These are phyloP conservation scores for Rhabdomys pumilio DNA, from an alignment of 2,797 vertebrate genomes.

Conservation along the genomic window DNA sequence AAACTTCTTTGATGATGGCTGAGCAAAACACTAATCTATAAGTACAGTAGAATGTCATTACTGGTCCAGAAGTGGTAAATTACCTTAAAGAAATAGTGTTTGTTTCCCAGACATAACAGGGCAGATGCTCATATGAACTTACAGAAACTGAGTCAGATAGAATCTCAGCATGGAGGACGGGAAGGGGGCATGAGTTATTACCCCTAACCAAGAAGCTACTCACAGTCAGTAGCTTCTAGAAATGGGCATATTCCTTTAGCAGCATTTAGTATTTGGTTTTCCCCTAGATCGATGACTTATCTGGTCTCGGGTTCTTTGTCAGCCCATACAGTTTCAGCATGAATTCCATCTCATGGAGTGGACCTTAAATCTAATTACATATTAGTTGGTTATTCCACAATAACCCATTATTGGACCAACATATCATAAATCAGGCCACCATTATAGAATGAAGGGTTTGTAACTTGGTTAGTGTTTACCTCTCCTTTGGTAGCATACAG, in stretches of 20 bases:
- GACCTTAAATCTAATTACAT: background rate
- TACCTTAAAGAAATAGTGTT: background rate
- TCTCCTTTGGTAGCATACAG: background rate
- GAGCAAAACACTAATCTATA: too few species aligned
- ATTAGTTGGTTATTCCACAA: background rate
- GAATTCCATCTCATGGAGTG: background rate
- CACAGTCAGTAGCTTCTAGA: background rate
- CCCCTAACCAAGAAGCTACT: background rate
- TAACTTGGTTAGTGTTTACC: background rate
- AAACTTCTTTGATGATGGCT: too few species aligned
- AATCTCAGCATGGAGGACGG: background rate
- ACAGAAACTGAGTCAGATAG: background rate
- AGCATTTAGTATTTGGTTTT: background rate
- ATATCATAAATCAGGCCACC: background rate
- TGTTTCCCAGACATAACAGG: background rate
- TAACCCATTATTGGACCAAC: background rate
- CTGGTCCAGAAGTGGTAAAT: background rate
- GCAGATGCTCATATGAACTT: background rate
- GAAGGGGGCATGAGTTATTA: background rate
- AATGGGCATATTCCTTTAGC: background rate
- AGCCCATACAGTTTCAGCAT: background rate
- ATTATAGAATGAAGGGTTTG: background rate
- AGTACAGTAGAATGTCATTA: background rate
- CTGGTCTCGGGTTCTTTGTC: background rate
- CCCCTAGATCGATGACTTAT: background rate